Evolutionary conservation across 2,113 vertebrate genomes (phyloP).

Genomic region (Takifugu bimaculatus): DNA sequence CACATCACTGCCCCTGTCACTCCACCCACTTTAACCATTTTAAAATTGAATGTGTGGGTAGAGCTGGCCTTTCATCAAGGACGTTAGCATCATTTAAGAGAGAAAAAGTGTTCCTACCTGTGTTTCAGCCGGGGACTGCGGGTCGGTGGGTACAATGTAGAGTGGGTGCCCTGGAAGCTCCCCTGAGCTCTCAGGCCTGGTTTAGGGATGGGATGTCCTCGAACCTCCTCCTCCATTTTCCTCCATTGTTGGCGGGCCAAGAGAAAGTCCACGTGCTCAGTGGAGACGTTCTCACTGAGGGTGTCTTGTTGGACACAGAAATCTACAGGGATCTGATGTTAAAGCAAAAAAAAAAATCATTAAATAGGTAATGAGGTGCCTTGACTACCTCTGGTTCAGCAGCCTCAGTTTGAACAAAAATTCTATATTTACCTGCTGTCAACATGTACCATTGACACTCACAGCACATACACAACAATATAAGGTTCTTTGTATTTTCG

Average conservation of each 20-base stretch:
- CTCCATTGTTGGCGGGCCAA: slow-evolving; percentile 68
- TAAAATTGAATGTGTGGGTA: no score
- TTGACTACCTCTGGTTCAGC: no score
- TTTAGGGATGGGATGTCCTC: slow-evolving; percentile 57
- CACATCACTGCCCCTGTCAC: no score
- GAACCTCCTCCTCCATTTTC: slow-evolving; percentile 68
- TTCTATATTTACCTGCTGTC: no score
- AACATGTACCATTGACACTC: no score
- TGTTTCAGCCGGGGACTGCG: slow-evolving; percentile 64
- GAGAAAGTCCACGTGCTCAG: slow-evolving; percentile 69
- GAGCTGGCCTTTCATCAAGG: no score
- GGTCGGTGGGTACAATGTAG: slow-evolving; percentile 57
- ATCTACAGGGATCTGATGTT: slow-evolving; percentile 47
- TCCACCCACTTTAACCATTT: no score
- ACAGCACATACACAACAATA: no score
- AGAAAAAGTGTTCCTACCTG: slow-evolving; percentile 29
- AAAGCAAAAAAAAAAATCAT: neutral
- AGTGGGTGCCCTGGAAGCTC: slow-evolving; percentile 63
- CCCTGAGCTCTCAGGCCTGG: slow-evolving; percentile 51
- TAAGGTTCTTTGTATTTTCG: no score
- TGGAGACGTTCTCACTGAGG: slow-evolving; percentile 60
- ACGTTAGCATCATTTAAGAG: no score
- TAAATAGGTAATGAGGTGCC: no score
- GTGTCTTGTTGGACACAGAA: slow-evolving; percentile 50
- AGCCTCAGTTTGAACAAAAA: no score